These are phyloP conservation scores for Strix aluco DNA, from an alignment of 2,113 vertebrate species.

Conservation along the genomic window DNA sequence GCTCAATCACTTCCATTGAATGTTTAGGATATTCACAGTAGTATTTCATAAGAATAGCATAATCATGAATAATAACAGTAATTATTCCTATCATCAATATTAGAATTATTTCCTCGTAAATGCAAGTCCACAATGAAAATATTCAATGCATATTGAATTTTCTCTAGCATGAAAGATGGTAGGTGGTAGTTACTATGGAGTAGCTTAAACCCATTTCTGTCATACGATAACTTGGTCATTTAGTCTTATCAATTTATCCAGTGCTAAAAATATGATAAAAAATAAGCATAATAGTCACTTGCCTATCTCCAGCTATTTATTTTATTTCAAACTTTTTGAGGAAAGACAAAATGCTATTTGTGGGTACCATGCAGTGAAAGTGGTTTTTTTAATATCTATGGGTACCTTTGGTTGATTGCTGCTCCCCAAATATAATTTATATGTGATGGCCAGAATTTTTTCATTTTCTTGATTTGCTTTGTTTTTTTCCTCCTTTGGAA, in stretches of 20 bases:
- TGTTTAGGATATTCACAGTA: neutral
- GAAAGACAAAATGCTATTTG: neutral
- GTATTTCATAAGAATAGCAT: neutral
- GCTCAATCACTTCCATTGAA: neutral
- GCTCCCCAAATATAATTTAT: neutral
- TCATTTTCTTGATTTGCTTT: neutral
- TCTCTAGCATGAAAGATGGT: neutral
- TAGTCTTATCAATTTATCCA: neutral
- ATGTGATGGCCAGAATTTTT: neutral
- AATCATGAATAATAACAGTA: neutral
- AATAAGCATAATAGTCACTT: neutral
- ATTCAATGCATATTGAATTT: neutral
- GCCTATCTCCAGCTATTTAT: neutral
- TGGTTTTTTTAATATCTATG: fast-evolving
- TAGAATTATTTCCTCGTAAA: neutral
- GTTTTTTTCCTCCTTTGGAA: neutral
- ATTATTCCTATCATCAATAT: conserved; percentile 10
- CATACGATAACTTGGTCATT: neutral
- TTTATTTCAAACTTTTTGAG: neutral
- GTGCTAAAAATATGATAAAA: neutral
- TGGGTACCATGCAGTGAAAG: neutral
- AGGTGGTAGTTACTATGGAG: neutral
- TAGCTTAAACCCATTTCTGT: neutral
- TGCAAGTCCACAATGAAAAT: neutral
- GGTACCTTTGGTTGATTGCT: neutral